A percentile compares a stretch with the other conserved stretches of the same genome.
Conservation (phyloP, 2,113 vertebrate species). For the Bagarius yarrelli region DNA sequence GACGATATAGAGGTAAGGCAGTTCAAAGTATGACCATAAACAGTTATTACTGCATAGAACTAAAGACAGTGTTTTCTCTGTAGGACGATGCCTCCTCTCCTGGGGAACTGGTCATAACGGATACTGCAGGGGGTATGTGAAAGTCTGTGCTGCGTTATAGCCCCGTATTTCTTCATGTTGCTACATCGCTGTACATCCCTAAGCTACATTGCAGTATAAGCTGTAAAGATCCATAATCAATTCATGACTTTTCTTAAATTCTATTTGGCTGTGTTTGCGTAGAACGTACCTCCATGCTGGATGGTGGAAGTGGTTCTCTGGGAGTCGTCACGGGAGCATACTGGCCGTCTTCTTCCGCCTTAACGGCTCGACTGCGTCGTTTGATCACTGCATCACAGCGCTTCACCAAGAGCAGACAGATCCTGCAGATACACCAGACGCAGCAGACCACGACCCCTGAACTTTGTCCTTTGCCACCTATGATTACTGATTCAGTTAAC, state of each 20-base stretch:
- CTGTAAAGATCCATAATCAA: too few relatives aligned
- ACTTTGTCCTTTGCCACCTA: slow-evolving; percentile 76
- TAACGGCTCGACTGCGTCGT: slow-evolving; percentile 91
- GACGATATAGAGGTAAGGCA: slow-evolving; percentile 91
- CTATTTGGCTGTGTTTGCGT: slow-evolving; percentile 36
- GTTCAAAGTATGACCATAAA: neutral
- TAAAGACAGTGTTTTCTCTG: neutral
- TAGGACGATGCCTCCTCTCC: slow-evolving; percentile 95
- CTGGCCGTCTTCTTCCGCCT: slow-evolving; percentile 91
- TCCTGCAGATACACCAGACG: slow-evolving; percentile 83
- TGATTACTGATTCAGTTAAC: slow-evolving; percentile 81
- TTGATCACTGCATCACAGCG: slow-evolving; percentile 96
- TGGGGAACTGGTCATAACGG: slow-evolving; percentile 90
- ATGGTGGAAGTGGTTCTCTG: slow-evolving; percentile 61
- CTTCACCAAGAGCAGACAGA: slow-evolving; percentile 89
- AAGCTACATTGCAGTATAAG: too few relatives aligned
- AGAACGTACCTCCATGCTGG: slow-evolving; percentile 80
- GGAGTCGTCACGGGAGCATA: slow-evolving; percentile 72
- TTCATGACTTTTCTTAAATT: too few relatives aligned
- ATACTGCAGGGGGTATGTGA: slow-evolving; percentile 76
- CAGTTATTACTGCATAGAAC: neutral
- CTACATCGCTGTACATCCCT: neutral
- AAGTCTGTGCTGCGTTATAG: neutral
- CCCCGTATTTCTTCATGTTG: neutral
- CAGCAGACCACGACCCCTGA: slow-evolving; percentile 76